A percentile compares a stretch with the other conserved stretches of the same genome.
Evolutionary conservation across 2,113 vertebrate genomes (phyloP).

Genomic region (Aphelocoma coerulescens): DNA sequence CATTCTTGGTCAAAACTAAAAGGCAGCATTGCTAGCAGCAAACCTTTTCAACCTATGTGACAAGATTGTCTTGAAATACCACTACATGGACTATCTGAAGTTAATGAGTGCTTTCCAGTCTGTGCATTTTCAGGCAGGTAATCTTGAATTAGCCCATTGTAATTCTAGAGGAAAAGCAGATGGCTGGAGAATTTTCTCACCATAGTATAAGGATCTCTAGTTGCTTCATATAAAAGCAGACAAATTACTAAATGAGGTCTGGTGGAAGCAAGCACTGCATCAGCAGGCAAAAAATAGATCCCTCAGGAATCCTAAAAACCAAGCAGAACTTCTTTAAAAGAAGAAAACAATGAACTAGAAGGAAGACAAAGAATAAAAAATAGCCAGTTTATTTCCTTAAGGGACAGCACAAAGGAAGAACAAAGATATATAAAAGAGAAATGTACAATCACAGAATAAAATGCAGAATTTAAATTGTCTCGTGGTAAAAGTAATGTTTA

Average conservation of each 20-base stretch:
- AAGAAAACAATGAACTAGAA: neutral
- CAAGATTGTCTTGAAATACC: neutral
- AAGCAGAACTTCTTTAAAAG: neutral
- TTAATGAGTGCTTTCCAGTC: neutral
- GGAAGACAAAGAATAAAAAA: neutral
- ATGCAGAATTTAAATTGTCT: neutral
- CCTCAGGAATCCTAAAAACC: neutral
- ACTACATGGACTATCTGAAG: neutral
- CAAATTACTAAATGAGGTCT: neutral
- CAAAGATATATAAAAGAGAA: neutral
- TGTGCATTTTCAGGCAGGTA: neutral
- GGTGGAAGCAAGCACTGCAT: neutral
- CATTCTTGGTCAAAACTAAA: neutral
- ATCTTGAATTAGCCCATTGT: neutral
- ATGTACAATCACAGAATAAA: neutral
- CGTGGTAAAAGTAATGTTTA: neutral
- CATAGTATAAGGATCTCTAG: neutral
- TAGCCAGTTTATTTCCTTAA: neutral
- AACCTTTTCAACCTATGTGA: neutral
- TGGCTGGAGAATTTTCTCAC: neutral
- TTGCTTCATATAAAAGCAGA: neutral
- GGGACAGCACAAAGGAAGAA: neutral
- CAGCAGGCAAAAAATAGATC: neutral
- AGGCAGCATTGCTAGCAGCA: neutral
- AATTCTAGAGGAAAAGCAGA: neutral